Percentiles rank a stretch among this genome's conserved stretches.
These are phyloP conservation scores for Cotesia congregata DNA, from an alignment of 2,888 invertebrate species.

Conservation along the genomic window DNA sequence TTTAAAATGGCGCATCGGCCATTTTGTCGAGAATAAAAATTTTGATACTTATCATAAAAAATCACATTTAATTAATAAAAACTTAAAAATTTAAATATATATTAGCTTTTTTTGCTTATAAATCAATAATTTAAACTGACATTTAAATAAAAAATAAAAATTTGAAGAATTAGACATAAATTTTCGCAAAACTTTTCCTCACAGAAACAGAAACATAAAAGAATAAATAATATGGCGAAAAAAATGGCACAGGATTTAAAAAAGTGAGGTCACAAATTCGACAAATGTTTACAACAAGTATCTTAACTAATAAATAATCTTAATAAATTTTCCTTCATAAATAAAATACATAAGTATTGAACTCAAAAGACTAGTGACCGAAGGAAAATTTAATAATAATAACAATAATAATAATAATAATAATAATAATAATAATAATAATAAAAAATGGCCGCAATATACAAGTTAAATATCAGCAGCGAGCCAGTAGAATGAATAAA, in stretches of 20 bases:
- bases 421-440: conserved; percentile 2
- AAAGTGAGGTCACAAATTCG: not conserved
- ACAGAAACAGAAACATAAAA: conserved; percentile 42
- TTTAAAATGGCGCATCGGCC: no score
- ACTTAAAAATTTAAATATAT: no score
- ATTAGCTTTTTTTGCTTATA: no score
- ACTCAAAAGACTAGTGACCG: conserved; percentile 8
- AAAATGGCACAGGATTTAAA: conserved; percentile 26
- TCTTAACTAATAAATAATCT: not conserved
- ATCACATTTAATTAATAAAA: no score
- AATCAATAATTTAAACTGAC: no score
- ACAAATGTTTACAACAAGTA: not conserved
- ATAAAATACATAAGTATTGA: not conserved
- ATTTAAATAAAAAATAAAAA: no score
- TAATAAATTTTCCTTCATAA: not conserved
- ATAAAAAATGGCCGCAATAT: conserved; percentile 9
- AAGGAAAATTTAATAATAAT: conserved; percentile 8
- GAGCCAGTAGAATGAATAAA: conserved; percentile 10
- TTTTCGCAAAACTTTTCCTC: conserved; percentile 45
- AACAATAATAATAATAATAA: conserved; percentile 4
- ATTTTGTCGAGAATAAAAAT: no score
- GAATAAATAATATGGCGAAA: conserved; percentile 55
- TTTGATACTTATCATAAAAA: no score
- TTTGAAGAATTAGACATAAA: conserved; percentile 11
- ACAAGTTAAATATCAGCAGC: not conserved